phyloP scores from a whole-genome alignment of 2,113 vertebrate species.

The Peromyscus californicus region DNA sequence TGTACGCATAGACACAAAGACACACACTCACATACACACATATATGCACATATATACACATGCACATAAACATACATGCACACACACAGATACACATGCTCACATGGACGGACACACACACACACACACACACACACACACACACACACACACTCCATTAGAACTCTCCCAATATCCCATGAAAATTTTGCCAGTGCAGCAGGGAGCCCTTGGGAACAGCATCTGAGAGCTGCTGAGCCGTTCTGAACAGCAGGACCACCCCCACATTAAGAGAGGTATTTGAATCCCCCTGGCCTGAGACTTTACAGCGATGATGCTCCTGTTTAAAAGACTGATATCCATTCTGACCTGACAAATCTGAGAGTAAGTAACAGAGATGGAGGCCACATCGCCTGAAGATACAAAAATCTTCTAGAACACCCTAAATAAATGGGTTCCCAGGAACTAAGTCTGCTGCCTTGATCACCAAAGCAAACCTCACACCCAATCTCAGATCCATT shows the following conservation, averaged over 20 bases:
- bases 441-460: neutral
- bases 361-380: neutral
- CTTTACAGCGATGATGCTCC: neutral
- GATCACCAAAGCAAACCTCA: neutral
- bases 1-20: neutral
- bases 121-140: neutral
- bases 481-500: neutral
- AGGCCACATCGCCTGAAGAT: neutral
- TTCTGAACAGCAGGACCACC: neutral
- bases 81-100: no score
- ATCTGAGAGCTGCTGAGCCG: neutral
- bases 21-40: neutral
- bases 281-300: neutral
- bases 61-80: neutral
- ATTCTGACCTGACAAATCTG: constrained; percentile 27
- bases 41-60: neutral
- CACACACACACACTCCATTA: neutral
- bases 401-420: neutral
- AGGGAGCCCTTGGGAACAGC: neutral
- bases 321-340: neutral
- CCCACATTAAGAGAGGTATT: neutral
- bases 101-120: neutral
- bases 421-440: neutral
- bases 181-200: neutral
- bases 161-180: neutral